Evolutionary conservation across 2,888 invertebrate genomes (phyloP), one percentile per base, ranked within the genome.

Genomic region (Hedychridium roseum): DNA sequence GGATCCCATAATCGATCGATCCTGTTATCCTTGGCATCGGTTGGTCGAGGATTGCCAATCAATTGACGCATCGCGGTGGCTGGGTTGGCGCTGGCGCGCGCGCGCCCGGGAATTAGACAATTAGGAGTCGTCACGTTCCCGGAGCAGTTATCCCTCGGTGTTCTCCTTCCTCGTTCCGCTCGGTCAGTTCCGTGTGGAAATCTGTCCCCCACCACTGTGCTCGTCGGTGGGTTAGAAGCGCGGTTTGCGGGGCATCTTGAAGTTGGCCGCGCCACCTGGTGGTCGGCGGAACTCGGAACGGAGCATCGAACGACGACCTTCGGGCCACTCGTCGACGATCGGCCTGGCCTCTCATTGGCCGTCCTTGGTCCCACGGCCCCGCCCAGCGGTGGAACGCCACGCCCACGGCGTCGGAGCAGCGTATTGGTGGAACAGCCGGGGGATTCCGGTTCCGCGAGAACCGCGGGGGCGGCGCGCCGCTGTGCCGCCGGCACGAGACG

Each of bases 41-140:
- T n/a, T n/a, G n/a, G n/a, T 38, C 42, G 39, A 17, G 57, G 64
- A 73, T 69, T 66, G 70, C 66, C 74, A 71, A 77, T 76, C 74
- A 73, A 76, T 76, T 71, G 69, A 71, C 68, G 71, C 70, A 70
- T 66, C 68, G 68, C n/a, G n/a, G n/a, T n/a, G n/a, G n/a, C n/a
- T n/a, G n/a, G n/a, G n/a, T n/a, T n/a, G n/a, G n/a, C n/a, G n/a
- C n/a, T n/a, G n/a, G n/a, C n/a, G n/a, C n/a, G n/a, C n/a, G n/a
- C 67, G 60, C 63, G 70, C 72, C 69, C 72, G 76, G 75, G 78
- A 78, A 78, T 78, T 78, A 78, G 76, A 76, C 78, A 78, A 78
- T 78, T 78, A 78, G 78, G 76, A 76, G 73, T 76, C 77, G 77
- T 78, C 76, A 77, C 78, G 78, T 78, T 74, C 66, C 61, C 59